Conservation (phyloP, 2,888 invertebrate species). For the Ceraclea dissimilis region DNA sequence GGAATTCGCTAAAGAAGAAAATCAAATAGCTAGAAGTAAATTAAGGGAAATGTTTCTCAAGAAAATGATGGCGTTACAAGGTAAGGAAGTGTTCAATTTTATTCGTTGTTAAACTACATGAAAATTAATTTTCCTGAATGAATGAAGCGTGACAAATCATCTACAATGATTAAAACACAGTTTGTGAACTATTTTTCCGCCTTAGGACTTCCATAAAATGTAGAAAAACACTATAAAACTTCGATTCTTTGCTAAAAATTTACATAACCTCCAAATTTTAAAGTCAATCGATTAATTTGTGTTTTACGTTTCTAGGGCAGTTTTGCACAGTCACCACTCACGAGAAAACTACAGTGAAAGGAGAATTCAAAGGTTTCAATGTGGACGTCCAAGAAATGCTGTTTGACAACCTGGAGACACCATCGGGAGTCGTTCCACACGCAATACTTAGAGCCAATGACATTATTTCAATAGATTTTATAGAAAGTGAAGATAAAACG, state of each 20-base stretch:
- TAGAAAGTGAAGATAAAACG: slow-evolving; percentile 24
- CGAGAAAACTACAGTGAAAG: slow-evolving; percentile 35
- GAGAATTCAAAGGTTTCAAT: slow-evolving; percentile 37
- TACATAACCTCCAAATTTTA: no score
- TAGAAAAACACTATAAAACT: no score
- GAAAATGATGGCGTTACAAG: slow-evolving; percentile 35
- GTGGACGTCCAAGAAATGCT: slow-evolving; percentile 35
- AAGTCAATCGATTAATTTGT: no score
- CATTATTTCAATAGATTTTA: slow-evolving; percentile 34
- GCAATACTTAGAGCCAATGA: slow-evolving; percentile 37
- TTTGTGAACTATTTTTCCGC: no score
- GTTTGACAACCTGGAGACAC: slow-evolving; percentile 36
- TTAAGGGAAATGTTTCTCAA: slow-evolving; percentile 39
- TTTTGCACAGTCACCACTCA: slow-evolving; percentile 34
- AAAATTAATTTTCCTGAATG: no score
- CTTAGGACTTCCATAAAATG: no score
- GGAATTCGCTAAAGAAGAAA: slow-evolving; percentile 26
- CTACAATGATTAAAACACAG: no score
- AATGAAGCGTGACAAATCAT: no score
- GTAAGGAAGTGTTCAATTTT: no score
- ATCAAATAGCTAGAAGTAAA: slow-evolving; percentile 37
- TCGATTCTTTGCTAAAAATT: no score
- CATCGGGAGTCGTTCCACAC: slow-evolving; percentile 36
- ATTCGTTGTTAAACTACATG: no score
- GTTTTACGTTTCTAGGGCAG: slow-evolving; percentile 33